Base-by-base conservation (phyloP, 2,888 invertebrate species). In the Catocala fraxini region DNA sequence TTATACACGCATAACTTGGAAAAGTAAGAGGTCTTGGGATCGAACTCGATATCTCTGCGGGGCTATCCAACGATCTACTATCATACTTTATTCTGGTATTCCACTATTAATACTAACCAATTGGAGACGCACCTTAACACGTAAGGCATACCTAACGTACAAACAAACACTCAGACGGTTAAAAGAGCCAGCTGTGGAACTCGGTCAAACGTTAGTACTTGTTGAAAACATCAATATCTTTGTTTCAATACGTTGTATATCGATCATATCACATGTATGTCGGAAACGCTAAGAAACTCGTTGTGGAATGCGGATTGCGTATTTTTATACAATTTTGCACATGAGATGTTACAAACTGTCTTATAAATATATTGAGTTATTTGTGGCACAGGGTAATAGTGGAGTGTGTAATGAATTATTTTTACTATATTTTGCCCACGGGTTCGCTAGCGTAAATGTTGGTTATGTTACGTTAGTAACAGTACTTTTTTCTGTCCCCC, bases 121-220 rank as follows among this genome's bases (percentile, higher is more conserved):
- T 25, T 25, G 0, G 1, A 25, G 25, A 25, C 25, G 25, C 39
- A 55, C 11, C 13, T 48, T 33, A 56, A 49, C 42, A 43, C 41
- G 48, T 13, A 13, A 51, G 15, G 12, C 51, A 57, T 57, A 51
- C 25, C 43, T 45, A 57, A 52, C 46, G 25, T 12, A 25, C 41
- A 51, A 43, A 74, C 48, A 65, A 64, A 76, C 56, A 66, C 58
- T 58, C 54, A 53, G 12, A 57, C 34, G 45, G 45, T 33, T 59
- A 61, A 46, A 63, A 56, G 25, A 59, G 47, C 63, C 75, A 74
- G 69, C 72, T 77, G 77, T 55, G 62, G 51, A 71, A 63, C 49
- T 71, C 71, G 75, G 75, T 65, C 65, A 65, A 59, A 56, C 51
- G n/a, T 46, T 11, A 13, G 11, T 46, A 71, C 59, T 61, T 59